A percentile compares a stretch with the other conserved stretches of the same genome.
Evolutionary conservation across 1,140 invertebrate genomes (phyloP).

Genomic region (Gryllus bimaculatus): DNA sequence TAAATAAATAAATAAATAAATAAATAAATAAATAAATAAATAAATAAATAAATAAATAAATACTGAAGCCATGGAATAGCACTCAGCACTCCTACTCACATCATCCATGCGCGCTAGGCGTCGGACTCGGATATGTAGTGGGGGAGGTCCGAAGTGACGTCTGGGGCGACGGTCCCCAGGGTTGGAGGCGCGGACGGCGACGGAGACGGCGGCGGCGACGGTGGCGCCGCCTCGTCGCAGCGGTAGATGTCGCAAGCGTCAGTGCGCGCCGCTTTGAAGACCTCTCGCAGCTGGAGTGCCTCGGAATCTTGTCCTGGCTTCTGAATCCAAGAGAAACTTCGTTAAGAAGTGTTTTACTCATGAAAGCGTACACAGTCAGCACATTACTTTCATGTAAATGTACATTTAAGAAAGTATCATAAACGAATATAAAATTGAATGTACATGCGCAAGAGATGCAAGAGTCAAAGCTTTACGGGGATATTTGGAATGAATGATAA

Average conservation of each 20-base stretch:
- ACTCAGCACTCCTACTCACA: not conserved
- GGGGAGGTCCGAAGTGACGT: too few species aligned
- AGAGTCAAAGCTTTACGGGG: too few species aligned
- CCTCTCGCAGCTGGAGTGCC: conserved; percentile 13
- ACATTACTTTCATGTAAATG: not conserved
- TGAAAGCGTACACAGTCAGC: not conserved
- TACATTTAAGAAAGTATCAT: too few species aligned
- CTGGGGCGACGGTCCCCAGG: too few species aligned
- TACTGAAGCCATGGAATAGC: not conserved
- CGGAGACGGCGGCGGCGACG: not conserved
- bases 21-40: conserved; percentile 2
- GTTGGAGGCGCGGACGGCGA: too few species aligned
- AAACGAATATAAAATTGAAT: too few species aligned
- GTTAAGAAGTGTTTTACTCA: not conserved
- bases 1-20: conserved; percentile 7
- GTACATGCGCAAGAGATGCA: too few species aligned
- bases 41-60: conserved; percentile 2
- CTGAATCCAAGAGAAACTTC: conserved; percentile 8
- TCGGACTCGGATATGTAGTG: not conserved
- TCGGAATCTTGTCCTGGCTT: conserved; percentile 18
- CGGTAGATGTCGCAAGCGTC: conserved; percentile 18
- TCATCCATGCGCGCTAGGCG: not conserved
- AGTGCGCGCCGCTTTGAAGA: conserved; percentile 17
- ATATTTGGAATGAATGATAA: too few species aligned
- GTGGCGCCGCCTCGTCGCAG: conserved; percentile 13